Percentiles rank a stretch among this genome's conserved stretches.
phyloP scores from a whole-genome alignment of 2,888 invertebrate species.

The Tetragonisca angustula region DNA sequence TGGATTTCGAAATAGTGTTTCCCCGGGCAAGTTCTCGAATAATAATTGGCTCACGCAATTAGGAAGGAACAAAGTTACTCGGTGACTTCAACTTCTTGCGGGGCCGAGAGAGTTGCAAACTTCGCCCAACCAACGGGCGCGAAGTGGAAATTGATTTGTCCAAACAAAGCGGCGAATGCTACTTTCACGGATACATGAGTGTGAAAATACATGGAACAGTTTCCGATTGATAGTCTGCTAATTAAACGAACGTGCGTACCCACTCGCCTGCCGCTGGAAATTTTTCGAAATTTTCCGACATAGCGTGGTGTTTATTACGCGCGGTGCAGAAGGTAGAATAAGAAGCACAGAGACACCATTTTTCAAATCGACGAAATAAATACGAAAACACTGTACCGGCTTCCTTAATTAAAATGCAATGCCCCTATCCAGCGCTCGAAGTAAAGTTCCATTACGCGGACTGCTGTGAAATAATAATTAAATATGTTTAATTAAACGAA shows the following conservation, averaged over 20 bases:
- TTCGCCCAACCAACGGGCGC: slow-evolving; percentile 5
- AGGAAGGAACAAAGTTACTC: slow-evolving; percentile 22
- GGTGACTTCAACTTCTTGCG: slow-evolving; percentile 22
- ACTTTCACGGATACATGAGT: neutral
- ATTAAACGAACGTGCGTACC: too few species aligned
- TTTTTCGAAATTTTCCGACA: neutral
- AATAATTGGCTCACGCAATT: slow-evolving; percentile 35
- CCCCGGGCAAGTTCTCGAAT: slow-evolving; percentile 13
- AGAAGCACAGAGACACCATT: neutral
- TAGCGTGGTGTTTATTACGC: neutral
- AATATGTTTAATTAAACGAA: neutral
- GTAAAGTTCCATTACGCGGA: neutral
- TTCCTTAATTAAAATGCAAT: neutral
- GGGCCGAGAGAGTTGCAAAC: slow-evolving; percentile 3
- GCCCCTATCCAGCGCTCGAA: neutral
- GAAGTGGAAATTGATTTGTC: slow-evolving; percentile 22
- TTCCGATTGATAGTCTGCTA: neutral
- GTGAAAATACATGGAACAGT: neutral
- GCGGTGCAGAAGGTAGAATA: neutral
- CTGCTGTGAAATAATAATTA: neutral
- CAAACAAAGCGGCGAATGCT: slow-evolving; percentile 1
- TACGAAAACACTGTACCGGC: neutral
- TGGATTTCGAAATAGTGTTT: neutral
- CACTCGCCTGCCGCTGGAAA: too few species aligned
- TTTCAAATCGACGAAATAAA: neutral